Evolutionary conservation across 2,888 invertebrate species (phyloP).

Genomic region (Thysanoteuthis rhombus): DNA sequence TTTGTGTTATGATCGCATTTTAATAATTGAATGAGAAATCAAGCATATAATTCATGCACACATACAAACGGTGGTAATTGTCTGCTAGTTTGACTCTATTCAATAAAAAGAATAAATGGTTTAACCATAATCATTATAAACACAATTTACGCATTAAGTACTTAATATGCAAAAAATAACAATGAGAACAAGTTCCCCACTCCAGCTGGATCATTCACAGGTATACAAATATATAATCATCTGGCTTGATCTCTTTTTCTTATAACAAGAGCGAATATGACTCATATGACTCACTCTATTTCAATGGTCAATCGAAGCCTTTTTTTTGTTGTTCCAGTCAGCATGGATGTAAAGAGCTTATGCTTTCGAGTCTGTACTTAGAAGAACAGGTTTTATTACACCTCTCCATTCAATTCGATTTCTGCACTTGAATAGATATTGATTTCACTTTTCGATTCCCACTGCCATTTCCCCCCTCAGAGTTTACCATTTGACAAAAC

Average conservation of each 20-base stretch:
- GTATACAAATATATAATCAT: neutral
- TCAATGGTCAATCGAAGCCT: neutral
- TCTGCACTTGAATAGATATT: neutral
- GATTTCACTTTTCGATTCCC: neutral
- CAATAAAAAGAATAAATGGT: neutral
- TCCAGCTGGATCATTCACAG: neutral
- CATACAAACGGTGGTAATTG: neutral
- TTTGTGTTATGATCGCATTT: neutral
- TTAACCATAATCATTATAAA: neutral
- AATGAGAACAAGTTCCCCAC: neutral
- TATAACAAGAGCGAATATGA: neutral
- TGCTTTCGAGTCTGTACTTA: neutral
- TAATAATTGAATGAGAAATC: neutral
- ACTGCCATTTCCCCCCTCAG: neutral
- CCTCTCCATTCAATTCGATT: neutral
- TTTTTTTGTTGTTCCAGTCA: neutral
- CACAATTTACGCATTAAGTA: neutral
- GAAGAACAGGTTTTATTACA: neutral
- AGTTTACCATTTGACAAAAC: too few species aligned
- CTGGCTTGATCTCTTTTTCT: neutral
- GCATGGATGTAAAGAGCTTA: neutral
- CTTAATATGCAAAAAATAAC: neutral
- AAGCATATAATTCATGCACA: fast-evolving
- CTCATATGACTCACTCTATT: neutral
- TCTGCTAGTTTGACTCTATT: neutral